These are phyloP conservation scores for Erebia aethiops DNA, from an alignment of 2,888 invertebrate species.

Conservation along the genomic window DNA sequence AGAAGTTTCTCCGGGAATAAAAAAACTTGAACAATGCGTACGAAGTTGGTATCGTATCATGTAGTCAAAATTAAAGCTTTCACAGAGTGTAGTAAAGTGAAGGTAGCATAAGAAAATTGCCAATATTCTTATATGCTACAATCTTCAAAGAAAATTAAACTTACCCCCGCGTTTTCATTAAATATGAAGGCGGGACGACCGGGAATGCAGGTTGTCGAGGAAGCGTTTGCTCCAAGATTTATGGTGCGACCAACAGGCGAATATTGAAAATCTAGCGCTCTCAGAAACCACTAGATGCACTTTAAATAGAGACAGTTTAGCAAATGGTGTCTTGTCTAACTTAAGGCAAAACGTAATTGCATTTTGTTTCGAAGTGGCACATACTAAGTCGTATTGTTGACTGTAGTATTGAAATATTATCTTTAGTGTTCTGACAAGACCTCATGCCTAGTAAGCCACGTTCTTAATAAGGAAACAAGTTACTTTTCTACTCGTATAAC, in stretches of 20 bases:
- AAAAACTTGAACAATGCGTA: too few relatives aligned
- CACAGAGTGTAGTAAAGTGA: background rate
- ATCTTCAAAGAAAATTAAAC: slow-evolving; percentile 59
- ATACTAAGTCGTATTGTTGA: background rate
- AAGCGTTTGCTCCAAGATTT: slow-evolving; percentile 69
- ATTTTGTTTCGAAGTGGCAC: slow-evolving; percentile 14
- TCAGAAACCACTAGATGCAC: slow-evolving; percentile 68
- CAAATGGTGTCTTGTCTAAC: slow-evolving; percentile 46
- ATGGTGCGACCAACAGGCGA: slow-evolving; percentile 77
- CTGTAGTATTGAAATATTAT: background rate
- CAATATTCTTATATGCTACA: slow-evolving; percentile 44
- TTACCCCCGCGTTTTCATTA: slow-evolving; percentile 74
- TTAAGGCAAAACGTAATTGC: slow-evolving; percentile 21
- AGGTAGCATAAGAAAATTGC: slow-evolving; percentile 38
- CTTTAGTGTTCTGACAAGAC: background rate
- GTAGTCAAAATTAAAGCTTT: too few relatives aligned
- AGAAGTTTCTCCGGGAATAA: too few relatives aligned
- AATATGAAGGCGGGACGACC: slow-evolving; percentile 67
- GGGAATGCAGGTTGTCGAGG: slow-evolving; percentile 73
- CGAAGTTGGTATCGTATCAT: too few relatives aligned
- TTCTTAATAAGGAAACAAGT: too few relatives aligned
- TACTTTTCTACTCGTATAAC: too few relatives aligned
- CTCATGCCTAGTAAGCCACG: background rate
- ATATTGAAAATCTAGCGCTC: slow-evolving; percentile 75
- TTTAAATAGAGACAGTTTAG: slow-evolving; percentile 57